Evolutionary conservation across 2,797 vertebrate genomes (phyloP).

Genomic region (Sarcoramphus papa): DNA sequence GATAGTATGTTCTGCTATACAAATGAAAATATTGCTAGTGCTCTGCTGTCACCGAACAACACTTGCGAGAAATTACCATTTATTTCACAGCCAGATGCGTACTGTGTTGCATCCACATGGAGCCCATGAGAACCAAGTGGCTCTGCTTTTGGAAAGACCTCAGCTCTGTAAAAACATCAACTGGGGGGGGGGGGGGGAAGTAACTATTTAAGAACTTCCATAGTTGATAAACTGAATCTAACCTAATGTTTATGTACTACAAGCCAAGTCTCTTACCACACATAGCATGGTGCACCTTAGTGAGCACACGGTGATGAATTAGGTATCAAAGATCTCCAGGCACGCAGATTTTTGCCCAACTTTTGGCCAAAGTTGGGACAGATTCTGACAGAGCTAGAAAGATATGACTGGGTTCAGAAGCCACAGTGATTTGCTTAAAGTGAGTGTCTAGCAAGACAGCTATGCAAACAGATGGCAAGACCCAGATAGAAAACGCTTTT

Average conservation of each 20-base stretch:
- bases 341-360: neutral
- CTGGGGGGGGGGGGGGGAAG: accelerated
- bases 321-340: neutral
- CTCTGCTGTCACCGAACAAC: neutral
- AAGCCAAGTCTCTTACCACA: neutral
- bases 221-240: neutral
- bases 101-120: neutral
- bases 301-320: neutral
- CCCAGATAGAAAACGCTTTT: constrained; percentile 57
- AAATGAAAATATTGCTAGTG: neutral
- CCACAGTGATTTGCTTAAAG: neutral
- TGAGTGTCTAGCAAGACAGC: constrained; percentile 58
- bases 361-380: neutral
- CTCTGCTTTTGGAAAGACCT: neutral
- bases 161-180: neutral
- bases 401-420: neutral
- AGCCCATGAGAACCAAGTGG: neutral
- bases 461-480: constrained; percentile 61
- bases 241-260: neutral
- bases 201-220: neutral
- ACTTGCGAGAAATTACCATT: neutral
- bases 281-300: neutral
- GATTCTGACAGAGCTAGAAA: neutral
- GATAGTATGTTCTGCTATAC: accelerated
- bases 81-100: neutral